Evolutionary conservation across 1,140 invertebrate species (phyloP), one percentile per base, ranked within the genome.

Genomic region (Nomia melanderi): DNA sequence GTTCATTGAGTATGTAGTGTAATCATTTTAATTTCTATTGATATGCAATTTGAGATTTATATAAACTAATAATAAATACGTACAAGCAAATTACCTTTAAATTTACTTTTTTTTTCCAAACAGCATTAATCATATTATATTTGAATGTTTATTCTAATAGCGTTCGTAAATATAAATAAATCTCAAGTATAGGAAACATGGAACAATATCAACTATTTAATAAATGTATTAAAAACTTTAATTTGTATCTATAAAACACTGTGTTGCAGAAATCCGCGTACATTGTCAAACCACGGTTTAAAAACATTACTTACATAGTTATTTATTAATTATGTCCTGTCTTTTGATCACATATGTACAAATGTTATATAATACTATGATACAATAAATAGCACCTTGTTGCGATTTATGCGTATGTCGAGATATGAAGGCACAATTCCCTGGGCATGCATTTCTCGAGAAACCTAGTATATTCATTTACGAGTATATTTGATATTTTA

Each of bases 331-430:
- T 71, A 33, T n/a, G 39, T 36, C 11, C 39, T 33, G 29, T n/a
- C 36, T 54, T 54, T 41, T 31, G 2, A 54, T 70, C 56, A 44
- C 41, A 29, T 70, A 75, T 66, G 73, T 71, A 70, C 44, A 84
- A n/a, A 20, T 31, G 70, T 50, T 73, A 20, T 50, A 77, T 77
- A 86, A 80, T 81, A 85, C 80, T 85, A 85, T 70, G 29, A 73
- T 75, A 73, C 6, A 88, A 88, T 88, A 86, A 87, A 87, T 86
- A 88, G 83, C 81, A 88, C 75, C 71, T 54, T 74, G 69, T 9
- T n/a, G 60, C 71, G 64, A 12, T n/a, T 72, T 47, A 39, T 59
- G 31, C 44, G 31, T 20, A 39, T 31, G 27, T 67, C 29, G n/a
- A 70, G 53, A 64, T 57, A 31, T 36, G 6, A 71, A 75, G 50